Base-by-base conservation (phyloP, 1,140 invertebrate genomes). In the Orchesella cincta region DNA sequence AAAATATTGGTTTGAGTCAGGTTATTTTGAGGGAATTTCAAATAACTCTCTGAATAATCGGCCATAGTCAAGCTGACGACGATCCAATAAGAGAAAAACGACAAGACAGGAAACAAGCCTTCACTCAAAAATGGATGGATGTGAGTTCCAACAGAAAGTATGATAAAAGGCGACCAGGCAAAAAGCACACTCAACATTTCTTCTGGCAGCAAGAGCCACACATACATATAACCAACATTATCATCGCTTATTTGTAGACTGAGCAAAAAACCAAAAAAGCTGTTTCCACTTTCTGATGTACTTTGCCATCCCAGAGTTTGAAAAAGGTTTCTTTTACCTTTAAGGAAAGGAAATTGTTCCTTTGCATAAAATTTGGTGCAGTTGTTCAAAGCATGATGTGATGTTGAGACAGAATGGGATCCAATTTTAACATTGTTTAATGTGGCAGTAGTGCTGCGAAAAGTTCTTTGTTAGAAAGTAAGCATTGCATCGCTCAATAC, bases 61-160 rank as follows among this genome's bases (percentile, higher is more conserved):
- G 20, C 39, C 39, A 46, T 20, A 46, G 39, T 20, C 8, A 46
- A 46, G 52, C 5, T 57, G 52, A 57, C 23, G 52, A 57, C 52
- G 52, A 57, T 57, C 12, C 52, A 57, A 57, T 5, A 26, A 57
- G 52, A n/a, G 23, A 18, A 26, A 57, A 57, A 57, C 8, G 52
- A 57, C 52, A 23, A 57, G 52, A 23, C 52, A 57, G 52, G 52
- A 57, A 57, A 57, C 52, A 57, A 57, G 52, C 52, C 52, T 57
- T 57, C 52, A 57, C 12, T 57, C 52, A 57, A 57, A n/a, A n/a
- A n/a, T n/a, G n/a, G n/a, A 57, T 57, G 8, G 52, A 57, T 14
- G 52, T 14, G 14, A 57, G 12, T 23, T n/a, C 52, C 3, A 5
- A n/a, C 52, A 14, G 52, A 57, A 57, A 26, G 23, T 3, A 12